Evolutionary conservation across 2,888 invertebrate species (phyloP).

Genomic region (Pinctada fucata): DNA sequence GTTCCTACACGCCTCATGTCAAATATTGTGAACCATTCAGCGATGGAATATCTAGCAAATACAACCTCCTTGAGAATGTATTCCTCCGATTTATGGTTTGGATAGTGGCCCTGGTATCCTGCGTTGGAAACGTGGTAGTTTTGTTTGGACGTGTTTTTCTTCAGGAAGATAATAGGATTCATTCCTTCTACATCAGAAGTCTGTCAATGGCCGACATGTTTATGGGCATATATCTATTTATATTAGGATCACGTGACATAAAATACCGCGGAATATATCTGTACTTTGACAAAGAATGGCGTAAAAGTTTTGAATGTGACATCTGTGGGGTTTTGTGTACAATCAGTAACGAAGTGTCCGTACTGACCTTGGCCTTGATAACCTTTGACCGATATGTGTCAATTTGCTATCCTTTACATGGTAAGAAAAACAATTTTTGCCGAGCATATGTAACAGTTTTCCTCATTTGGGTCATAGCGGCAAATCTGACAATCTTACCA

Average conservation of each 20-base stretch:
- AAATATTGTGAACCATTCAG: constrained; percentile 49
- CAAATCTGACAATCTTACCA: constrained; percentile 49
- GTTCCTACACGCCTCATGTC: constrained; percentile 46
- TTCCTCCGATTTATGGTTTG: constrained; percentile 79
- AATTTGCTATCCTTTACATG: constrained; percentile 52
- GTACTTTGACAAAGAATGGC: constrained; percentile 80
- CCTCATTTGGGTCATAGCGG: constrained; percentile 47
- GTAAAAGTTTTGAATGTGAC: constrained; percentile 80
- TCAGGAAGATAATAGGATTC: constrained; percentile 53
- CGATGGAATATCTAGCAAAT: constrained; percentile 55
- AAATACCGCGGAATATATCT: constrained; percentile 80
- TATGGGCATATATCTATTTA: constrained; percentile 82
- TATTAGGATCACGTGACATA: constrained; percentile 81
- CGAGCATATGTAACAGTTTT: constrained; percentile 45
- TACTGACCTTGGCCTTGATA: constrained; percentile 53
- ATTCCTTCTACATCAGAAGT: constrained; percentile 81
- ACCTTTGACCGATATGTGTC: constrained; percentile 58
- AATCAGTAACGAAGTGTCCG: constrained; percentile 54
- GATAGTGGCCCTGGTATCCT: constrained; percentile 81
- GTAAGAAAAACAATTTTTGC: constrained; percentile 45
- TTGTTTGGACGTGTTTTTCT: constrained; percentile 78
- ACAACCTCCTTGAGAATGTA: constrained; percentile 54
- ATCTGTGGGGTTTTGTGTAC: constrained; percentile 79
- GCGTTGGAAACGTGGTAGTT: constrained; percentile 81
- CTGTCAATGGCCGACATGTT: constrained; percentile 82